phyloP scores from a whole-genome alignment of 2,797 vertebrate genomes.

The Natrix natrix region DNA sequence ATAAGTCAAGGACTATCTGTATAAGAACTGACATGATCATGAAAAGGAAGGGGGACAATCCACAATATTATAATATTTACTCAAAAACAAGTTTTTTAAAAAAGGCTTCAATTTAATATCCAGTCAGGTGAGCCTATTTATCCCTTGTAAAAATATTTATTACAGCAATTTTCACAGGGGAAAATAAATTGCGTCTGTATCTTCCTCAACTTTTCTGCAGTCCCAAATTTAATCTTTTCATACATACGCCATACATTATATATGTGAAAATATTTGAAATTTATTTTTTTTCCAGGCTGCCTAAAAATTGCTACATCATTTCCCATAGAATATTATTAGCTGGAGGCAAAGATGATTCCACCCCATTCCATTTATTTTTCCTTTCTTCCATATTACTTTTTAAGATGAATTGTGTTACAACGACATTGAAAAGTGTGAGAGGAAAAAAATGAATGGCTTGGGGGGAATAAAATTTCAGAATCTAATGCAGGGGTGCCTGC shows the following conservation, averaged over 20 bases:
- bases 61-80: neutral
- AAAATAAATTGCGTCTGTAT: neutral
- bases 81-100: neutral
- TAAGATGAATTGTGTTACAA: neutral
- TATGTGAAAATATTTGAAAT: neutral
- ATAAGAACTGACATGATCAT: neutral
- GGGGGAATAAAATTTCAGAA: neutral
- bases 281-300: neutral
- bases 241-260: neutral
- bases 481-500: neutral
- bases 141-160: neutral
- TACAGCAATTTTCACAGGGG: neutral
- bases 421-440: neutral
- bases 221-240: neutral
- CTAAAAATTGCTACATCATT: neutral
- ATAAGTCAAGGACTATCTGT: neutral
- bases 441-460: neutral
- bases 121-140: neutral
- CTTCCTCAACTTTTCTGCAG: neutral
- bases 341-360: neutral
- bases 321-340: neutral
- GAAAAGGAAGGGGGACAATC: neutral
- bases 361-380: neutral
- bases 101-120: neutral
- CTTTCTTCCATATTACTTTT: neutral